A percentile compares a stretch with the other conserved stretches of the same genome.
Conservation (phyloP, 2,113 vertebrate species). For the Tor tambroides region DNA sequence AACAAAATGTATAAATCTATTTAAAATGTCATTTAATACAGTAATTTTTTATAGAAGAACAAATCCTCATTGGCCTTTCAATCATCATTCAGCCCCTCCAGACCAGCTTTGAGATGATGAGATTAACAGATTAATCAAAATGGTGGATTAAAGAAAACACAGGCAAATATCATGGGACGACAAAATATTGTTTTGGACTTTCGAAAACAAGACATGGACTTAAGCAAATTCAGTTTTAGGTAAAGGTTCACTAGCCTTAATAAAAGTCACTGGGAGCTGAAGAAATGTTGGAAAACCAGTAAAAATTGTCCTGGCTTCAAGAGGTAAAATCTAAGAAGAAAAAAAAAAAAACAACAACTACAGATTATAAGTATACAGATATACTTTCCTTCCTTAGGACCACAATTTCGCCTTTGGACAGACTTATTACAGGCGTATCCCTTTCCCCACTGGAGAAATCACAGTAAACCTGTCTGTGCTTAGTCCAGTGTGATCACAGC, state of each 20-base stretch:
- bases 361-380: neutral
- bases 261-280: neutral
- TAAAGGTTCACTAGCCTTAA: neutral
- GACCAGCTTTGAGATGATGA: conserved; percentile 18
- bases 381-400: neutral
- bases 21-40: conserved; percentile 28
- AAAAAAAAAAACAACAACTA: no score
- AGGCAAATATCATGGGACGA: neutral
- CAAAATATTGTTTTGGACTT: neutral
- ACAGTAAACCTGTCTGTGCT: conserved; percentile 23
- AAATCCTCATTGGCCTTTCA: conserved; percentile 29
- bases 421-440: conserved; percentile 11
- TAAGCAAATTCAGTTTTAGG: no score
- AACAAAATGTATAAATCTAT: conserved; percentile 22
- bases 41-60: neutral
- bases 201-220: neutral
- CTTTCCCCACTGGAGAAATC: conserved; percentile 14
- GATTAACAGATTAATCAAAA: conserved; percentile 34
- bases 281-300: neutral
- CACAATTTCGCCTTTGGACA: neutral
- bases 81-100: neutral
- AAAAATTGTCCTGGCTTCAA: neutral
- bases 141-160: neutral
- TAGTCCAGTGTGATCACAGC: conserved; percentile 32
- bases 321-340: neutral